A percentile compares a stretch with the other conserved stretches of the same genome.
These are phyloP conservation scores for Melanotaenia parkinsoni DNA, from an alignment of 2,797 vertebrate species.

Conservation along the genomic window DNA sequence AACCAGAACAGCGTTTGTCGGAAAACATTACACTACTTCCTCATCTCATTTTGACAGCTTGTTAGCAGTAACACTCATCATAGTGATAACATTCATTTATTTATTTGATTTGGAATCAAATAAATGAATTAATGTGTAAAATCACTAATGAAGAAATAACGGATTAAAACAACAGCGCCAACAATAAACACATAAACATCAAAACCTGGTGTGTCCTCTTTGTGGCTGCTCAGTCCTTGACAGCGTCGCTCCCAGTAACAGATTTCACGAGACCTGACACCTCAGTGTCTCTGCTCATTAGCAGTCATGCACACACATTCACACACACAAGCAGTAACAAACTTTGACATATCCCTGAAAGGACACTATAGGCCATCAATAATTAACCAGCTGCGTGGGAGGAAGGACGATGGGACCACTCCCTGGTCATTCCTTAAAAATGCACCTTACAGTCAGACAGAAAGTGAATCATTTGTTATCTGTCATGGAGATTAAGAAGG, in stretches of 20 bases:
- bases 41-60: background rate
- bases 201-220: conserved; percentile 56
- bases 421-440: conserved; percentile 36
- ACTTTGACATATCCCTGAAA: conserved; percentile 70
- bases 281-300: conserved; percentile 29
- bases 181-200: conserved; percentile 4
- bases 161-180: background rate
- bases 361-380: conserved; percentile 64
- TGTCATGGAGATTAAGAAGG: conserved; percentile 13
- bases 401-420: conserved; percentile 41
- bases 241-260: conserved; percentile 13
- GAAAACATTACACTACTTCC: too few species aligned
- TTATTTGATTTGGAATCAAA: too few species aligned
- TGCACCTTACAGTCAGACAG: conserved; percentile 7
- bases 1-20: too few species aligned
- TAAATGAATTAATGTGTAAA: background rate
- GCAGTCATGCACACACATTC: conserved; percentile 41
- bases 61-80: background rate
- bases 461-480: conserved; percentile 16
- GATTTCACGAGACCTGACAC: conserved; percentile 35
- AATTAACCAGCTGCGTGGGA: conserved; percentile 65
- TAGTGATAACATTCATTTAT: too few species aligned
- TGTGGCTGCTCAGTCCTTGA: conserved; percentile 40
- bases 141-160: background rate
- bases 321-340: conserved; percentile 41